Conservation (phyloP, 1,140 invertebrate species). For the Ceratina australensis region DNA sequence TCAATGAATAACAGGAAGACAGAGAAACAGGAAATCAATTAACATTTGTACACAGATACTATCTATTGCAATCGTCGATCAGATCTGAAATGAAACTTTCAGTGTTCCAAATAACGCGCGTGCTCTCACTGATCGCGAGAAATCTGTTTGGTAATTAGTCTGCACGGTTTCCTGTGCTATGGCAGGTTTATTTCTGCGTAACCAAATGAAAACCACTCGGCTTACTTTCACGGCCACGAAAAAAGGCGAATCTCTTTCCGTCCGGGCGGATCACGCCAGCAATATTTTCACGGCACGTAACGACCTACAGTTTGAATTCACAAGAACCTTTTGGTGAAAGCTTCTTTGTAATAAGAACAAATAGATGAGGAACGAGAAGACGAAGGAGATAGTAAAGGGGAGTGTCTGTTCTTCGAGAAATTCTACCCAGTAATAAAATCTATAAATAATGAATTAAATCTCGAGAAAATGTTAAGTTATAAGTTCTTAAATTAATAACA, state of each 20-base stretch:
- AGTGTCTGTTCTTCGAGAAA: neutral
- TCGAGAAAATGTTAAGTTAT: no score
- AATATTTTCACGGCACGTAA: slow-evolving; percentile 12
- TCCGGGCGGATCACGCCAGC: slow-evolving; percentile 1
- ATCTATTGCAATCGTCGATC: neutral
- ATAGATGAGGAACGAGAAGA: neutral
- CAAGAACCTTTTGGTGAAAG: slow-evolving; percentile 7
- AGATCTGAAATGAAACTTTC: slow-evolving; percentile 35
- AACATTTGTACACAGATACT: neutral
- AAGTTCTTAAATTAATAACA: no score
- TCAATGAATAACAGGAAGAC: neutral
- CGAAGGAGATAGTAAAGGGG: neutral
- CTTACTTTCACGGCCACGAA: slow-evolving; percentile 48
- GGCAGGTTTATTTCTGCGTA: slow-evolving; percentile 36
- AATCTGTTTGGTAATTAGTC: slow-evolving; percentile 40
- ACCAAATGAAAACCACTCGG: slow-evolving; percentile 35
- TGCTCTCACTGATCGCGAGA: slow-evolving; percentile 22
- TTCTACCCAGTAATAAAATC: slow-evolving; percentile 49
- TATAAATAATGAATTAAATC: no score
- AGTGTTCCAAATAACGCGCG: slow-evolving; percentile 21
- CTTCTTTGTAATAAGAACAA: neutral
- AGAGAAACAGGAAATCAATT: neutral
- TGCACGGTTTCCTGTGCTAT: slow-evolving; percentile 12
- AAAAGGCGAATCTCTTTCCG: slow-evolving; percentile 30
- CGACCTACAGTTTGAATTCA: neutral